phyloP scores from a whole-genome alignment of 2,797 vertebrate species.

The Carapus acus region DNA sequence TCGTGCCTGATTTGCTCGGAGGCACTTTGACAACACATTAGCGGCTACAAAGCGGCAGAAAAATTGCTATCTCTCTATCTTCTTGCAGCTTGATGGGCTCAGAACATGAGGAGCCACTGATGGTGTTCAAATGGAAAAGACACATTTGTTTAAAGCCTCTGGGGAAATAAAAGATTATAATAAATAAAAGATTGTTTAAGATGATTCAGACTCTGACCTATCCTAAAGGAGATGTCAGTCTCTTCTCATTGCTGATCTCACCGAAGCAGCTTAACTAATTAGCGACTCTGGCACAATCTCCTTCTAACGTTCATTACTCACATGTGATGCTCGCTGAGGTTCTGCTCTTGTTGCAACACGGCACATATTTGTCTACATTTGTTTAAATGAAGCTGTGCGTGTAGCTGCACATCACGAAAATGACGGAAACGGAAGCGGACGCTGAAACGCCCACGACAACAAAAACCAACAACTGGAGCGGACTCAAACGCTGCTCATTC shows the following conservation, averaged over 20 bases:
- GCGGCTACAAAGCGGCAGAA: slow-evolving; percentile 19
- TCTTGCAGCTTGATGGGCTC: slow-evolving; percentile 23
- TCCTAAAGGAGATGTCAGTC: slow-evolving; percentile 54
- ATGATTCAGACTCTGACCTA: slow-evolving; percentile 29
- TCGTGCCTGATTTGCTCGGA: slow-evolving; percentile 16
- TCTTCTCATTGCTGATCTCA: slow-evolving; percentile 31
- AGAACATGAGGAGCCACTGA: slow-evolving; percentile 37
- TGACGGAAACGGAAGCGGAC: slow-evolving; percentile 36
- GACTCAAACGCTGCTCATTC: slow-evolving; percentile 39
- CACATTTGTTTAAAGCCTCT: slow-evolving; percentile 39
- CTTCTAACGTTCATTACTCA: slow-evolving; percentile 34
- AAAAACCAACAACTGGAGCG: not conserved
- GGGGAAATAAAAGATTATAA: slow-evolving; percentile 16
- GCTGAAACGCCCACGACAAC: slow-evolving; percentile 35
- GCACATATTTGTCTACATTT: slow-evolving; percentile 48
- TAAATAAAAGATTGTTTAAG: not conserved
- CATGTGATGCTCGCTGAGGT: slow-evolving; percentile 25
- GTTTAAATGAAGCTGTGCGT: slow-evolving; percentile 43
- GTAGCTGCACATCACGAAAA: slow-evolving; percentile 37
- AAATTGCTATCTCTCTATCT: slow-evolving; percentile 43
- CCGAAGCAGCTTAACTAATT: slow-evolving; percentile 42
- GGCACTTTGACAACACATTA: slow-evolving; percentile 26
- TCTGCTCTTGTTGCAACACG: slow-evolving; percentile 19
- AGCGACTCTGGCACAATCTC: slow-evolving; percentile 34
- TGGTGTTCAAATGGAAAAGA: slow-evolving; percentile 56